Base-by-base conservation (phyloP, 2,113 vertebrate species). In the Pterophyllum scalare region DNA sequence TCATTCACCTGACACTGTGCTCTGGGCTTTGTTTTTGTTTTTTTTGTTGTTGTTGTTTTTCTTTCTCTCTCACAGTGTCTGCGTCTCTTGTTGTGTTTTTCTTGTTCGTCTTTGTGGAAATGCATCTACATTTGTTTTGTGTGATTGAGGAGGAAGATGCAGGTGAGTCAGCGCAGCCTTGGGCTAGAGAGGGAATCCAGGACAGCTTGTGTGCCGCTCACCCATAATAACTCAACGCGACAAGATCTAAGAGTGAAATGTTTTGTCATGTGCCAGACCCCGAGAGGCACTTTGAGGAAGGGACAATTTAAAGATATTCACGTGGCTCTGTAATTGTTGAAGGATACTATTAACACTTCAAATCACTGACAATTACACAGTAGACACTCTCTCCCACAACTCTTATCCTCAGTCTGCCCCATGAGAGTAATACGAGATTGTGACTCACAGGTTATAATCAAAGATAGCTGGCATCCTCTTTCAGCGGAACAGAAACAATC, bases 71-170 rank as follows among this genome's bases (percentile, higher is more conserved):
- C 46, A 13, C 22, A 0, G 12, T 56, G 12, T 70, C 28, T 62
- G 28, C 62, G 57, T 62, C 43, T 82, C 33, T 33, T 59, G 56
- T 76, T 59, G 7, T 80, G 6, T 85, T 78, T 86, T 70, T 60
- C 82, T 81, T 81, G 79, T 90, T 92, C 80, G 83, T 89, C 91
- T 91, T 83, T 20, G 56, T 62, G 79, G 56, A 80, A 86, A 86
- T 72, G 59, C 59, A 46, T 90, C 87, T 86, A 75, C 89, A 87
- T 94, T 91, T 87, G 81, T 87, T 88, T 85, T 61, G 72, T 57
- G 64, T 87, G 89, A 87, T 91, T 85, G 83, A 89, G 74, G 35
- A 78, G 46, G 72, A 82, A 64, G 88, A 67, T 1, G 75, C 72
- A 24, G 61, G 35, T 46, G 62, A 80, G 76, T 58, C 59, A 22